Percentiles rank a stretch among this genome's conserved stretches.
phyloP scores from a whole-genome alignment of 2,113 vertebrate genomes.

The Meleagris gallopavo region DNA sequence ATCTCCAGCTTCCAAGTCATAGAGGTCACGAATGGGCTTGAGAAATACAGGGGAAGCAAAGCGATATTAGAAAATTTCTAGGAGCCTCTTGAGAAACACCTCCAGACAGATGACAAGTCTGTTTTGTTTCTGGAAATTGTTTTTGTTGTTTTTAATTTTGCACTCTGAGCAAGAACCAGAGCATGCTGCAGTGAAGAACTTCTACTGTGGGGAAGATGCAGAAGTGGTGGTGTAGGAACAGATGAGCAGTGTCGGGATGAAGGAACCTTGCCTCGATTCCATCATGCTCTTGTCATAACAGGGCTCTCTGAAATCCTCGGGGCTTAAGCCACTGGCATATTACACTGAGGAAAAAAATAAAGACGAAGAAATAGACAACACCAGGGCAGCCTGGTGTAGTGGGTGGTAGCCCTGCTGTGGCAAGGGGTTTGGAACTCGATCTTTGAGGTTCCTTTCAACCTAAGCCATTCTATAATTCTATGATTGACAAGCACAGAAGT shows the following conservation, averaged over 20 bases:
- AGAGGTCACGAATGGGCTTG: not conserved
- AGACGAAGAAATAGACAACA: not conserved
- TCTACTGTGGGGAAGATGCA: not conserved
- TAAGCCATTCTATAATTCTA: too few species aligned
- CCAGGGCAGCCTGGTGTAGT: too few species aligned
- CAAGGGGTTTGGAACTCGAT: too few species aligned
- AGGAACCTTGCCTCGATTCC: fast-evolving
- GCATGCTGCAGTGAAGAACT: not conserved
- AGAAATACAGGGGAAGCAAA: not conserved
- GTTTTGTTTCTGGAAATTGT: not conserved
- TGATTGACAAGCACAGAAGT: not conserved
- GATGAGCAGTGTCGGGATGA: not conserved
- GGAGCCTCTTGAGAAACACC: not conserved
- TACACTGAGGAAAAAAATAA: not conserved
- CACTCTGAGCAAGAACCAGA: not conserved
- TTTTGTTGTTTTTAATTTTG: not conserved
- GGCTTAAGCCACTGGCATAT: not conserved
- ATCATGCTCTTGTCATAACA: not conserved
- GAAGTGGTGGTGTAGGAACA: not conserved
- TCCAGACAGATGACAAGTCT: not conserved
- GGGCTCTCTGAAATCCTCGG: not conserved
- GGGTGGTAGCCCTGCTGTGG: too few species aligned
- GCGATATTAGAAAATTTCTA: not conserved
- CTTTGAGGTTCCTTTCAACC: too few species aligned
- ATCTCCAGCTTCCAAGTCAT: not conserved